Evolutionary conservation across 1,140 invertebrate species (phyloP).

Genomic region (Papilio helenus): DNA sequence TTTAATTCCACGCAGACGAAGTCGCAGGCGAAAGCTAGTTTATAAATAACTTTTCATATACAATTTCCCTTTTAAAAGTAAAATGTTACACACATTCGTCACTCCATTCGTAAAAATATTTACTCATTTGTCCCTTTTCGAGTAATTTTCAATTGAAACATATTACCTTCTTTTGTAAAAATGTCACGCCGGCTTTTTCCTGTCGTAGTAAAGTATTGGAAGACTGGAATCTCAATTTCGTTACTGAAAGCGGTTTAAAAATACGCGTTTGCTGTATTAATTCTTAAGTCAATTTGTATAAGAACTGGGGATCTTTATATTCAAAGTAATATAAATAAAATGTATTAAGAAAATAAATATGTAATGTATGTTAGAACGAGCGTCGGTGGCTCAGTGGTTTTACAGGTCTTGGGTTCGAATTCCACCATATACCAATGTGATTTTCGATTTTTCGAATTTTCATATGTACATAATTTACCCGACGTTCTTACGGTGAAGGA

Average conservation of each 20-base stretch:
- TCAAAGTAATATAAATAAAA: background rate
- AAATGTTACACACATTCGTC: background rate
- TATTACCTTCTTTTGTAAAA: constrained; percentile 25
- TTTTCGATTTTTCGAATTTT: no score
- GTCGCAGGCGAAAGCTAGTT: background rate
- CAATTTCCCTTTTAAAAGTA: background rate
- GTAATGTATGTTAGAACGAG: no score
- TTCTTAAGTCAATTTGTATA: constrained; percentile 1
- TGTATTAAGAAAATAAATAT: no score
- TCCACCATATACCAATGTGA: no score
- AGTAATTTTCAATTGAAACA: constrained; percentile 19
- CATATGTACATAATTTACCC: no score
- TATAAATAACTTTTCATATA: background rate
- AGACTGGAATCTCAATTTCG: constrained; percentile 19
- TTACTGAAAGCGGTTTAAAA: constrained; percentile 18
- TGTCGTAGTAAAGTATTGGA: constrained; percentile 2
- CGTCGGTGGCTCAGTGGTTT: no score
- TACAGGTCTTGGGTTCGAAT: no score
- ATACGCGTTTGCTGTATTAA: constrained; percentile 15
- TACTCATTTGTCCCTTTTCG: constrained; percentile 16
- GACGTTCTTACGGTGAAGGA: no score
- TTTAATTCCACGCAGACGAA: background rate
- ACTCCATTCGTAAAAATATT: constrained; percentile 9
- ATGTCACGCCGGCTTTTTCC: constrained; percentile 19
- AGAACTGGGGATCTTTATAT: background rate